Base-by-base conservation (phyloP, 2,113 vertebrate genomes). In the Tupaia chinensis region DNA sequence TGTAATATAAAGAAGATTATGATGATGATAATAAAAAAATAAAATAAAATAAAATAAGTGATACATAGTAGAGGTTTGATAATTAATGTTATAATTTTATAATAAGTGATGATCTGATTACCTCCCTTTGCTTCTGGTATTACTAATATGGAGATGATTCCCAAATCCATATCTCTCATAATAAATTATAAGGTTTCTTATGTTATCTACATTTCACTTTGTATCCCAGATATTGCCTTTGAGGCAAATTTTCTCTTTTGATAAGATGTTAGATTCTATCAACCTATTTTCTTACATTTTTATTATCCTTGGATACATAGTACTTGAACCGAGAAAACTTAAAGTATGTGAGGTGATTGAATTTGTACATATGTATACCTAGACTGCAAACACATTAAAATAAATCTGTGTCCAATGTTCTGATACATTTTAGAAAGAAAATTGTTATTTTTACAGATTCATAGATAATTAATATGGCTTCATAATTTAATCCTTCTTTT, bases 401-500 rank as follows among this genome's bases (percentile, higher is more conserved):
- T 89, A 68, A 96, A 76, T 29, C 63, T 12, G 14, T 25, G 3
- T 34, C 74, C 23, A 69, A 66, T 78, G 0, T 87, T n/a, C 58
- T 89, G 20, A 79, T 44, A 65, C 14, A 58, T 56, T 72, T 77
- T 89, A 84, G 34, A 80, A 89, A 95, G 15, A 15, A 92, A 73
- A 32, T 74, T 19, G 27, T 61, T 66, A n/a, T 97, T 80, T 68
- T 12, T 0, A 65, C 9, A 54, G 16, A 76, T 95, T 66, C 22
- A 72, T 86, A 79, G 53, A 63, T 87, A 27, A 77, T 72, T 77
- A 89, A 86, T 88, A 79, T 76, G 22, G 1, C 1, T 44, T 44
- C 44, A 44, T 7, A 1, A 86, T 29, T 65, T 4, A 4, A 29
- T 7, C 1, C 1, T 27, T 94, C 32, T 70, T 32, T 32, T 29